A percentile compares a stretch with the other conserved stretches of the same genome.
phyloP scores from a whole-genome alignment of 1,140 invertebrate species.

The Glossosoma conforme region DNA sequence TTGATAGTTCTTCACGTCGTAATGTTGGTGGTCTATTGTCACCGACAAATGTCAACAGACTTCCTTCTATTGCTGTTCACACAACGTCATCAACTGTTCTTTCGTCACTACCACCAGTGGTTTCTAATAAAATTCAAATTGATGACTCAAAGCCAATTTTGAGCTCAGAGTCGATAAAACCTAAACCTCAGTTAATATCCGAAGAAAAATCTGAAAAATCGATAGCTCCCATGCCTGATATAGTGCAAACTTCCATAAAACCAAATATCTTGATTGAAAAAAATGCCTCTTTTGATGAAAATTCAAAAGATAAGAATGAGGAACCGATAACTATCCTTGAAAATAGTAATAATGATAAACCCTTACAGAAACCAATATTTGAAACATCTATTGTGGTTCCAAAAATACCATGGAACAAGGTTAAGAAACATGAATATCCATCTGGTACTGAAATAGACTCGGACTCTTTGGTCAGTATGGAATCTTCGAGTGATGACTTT shows the following conservation, averaged over 20 bases:
- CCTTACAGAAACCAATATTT: slow-evolving; percentile 55
- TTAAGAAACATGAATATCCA: slow-evolving; percentile 38
- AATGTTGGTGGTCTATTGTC: slow-evolving; percentile 36
- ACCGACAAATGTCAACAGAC: slow-evolving; percentile 34
- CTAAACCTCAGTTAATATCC: no score
- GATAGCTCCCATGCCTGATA: slow-evolving; percentile 38
- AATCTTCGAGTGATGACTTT: slow-evolving; percentile 37
- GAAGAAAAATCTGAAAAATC: background rate
- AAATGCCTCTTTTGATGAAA: slow-evolving; percentile 15
- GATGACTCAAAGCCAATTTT: no score
- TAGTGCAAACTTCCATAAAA: slow-evolving; percentile 35
- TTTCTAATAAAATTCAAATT: background rate
- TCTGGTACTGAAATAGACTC: slow-evolving; percentile 55
- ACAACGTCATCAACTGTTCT: background rate
- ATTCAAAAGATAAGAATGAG: slow-evolving; percentile 31
- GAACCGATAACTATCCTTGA: slow-evolving; percentile 25
- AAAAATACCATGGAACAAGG: slow-evolving; percentile 56
- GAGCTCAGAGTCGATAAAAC: no score
- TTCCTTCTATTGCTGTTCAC: slow-evolving; percentile 8
- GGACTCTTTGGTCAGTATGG: slow-evolving; percentile 56
- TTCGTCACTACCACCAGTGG: slow-evolving; percentile 5
- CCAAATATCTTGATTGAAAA: slow-evolving; percentile 13
- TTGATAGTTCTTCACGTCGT: slow-evolving; percentile 34
- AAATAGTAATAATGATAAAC: slow-evolving; percentile 28
- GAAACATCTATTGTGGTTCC: slow-evolving; percentile 61